Conservation (phyloP, 2,797 vertebrate genomes). For the Myripristis murdjan region DNA sequence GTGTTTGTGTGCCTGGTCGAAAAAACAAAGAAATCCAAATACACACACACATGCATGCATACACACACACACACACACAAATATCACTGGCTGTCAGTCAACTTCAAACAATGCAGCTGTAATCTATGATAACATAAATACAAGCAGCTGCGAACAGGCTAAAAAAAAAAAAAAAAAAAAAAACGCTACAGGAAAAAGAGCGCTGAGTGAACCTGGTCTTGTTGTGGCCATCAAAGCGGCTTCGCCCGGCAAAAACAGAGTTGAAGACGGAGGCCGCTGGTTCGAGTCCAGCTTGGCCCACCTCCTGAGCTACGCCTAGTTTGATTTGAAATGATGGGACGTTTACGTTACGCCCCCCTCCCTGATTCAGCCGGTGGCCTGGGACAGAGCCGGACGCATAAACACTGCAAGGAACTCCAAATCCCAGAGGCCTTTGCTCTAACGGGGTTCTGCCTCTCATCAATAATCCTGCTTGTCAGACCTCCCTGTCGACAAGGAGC, state of each 20-base stretch:
- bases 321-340: constrained; percentile 10
- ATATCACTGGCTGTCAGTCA: constrained; percentile 81
- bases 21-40: constrained; percentile 76
- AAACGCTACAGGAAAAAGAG: constrained; percentile 26
- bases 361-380: too few relatives aligned
- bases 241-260: neutral
- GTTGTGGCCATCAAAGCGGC: constrained; percentile 45
- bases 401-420: constrained; percentile 59
- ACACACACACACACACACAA: constrained; percentile 65
- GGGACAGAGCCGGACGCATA: constrained; percentile 32
- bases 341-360: constrained; percentile 1
- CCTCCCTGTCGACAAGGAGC: constrained; percentile 75
- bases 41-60: constrained; percentile 69
- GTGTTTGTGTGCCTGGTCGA: constrained; percentile 52
- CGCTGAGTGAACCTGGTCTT: constrained; percentile 9
- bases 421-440: constrained; percentile 66
- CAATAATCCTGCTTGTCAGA: constrained; percentile 82
- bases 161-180: neutral
- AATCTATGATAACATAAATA: constrained; percentile 74
- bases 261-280: constrained; percentile 19
- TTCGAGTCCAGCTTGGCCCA: constrained; percentile 16
- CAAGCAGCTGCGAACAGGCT: constrained; percentile 60
- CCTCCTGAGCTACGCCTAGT: neutral
- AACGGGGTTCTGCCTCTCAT: constrained; percentile 77
- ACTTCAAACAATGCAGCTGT: constrained; percentile 76